Base-by-base conservation (phyloP, 2,888 invertebrate genomes). In the Mayetiola destructor region DNA sequence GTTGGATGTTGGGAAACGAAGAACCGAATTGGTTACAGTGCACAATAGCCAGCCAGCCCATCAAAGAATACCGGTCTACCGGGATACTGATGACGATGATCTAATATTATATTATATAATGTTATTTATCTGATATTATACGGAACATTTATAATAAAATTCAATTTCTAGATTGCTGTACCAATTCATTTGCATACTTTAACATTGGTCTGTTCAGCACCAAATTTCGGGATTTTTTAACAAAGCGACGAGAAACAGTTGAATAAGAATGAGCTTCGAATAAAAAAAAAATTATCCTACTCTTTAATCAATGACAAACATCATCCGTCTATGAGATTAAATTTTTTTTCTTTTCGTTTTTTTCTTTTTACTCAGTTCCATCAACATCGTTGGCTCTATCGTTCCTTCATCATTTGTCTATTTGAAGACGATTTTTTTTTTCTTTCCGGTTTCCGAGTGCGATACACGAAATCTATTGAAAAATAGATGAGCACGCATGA, bases 11-110 rank as follows among this genome's bases (percentile, higher is more conserved):
- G 23, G 23, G 48, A 27, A 48, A 48, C 27, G 23, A 27, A 23
- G 48, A 48, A n/a, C 48, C 48, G 48, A 48, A 48, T 48, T 48
- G 48, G 48, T 48, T 48, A 48, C 27, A 27, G 48, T 48, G 23
- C 48, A 48, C 48, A 48, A 48, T 27, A 27, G 48, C 48, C n/a
- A 27, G 27, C 48, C 27, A n/a, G n/a, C n/a, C n/a, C 14, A n/a
- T 27, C 16, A 23, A n/a, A 16, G 23, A 42, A 48, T 48, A 48
- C 48, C 48, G 48, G 48, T 48, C 48, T 48, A 23, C 23, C 21
- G 42, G 2, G 39, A 18, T 18, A 23, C 20, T 40, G 40, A 8
- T 48, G 48, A 27, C 27, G 48, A 48, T 48, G 48, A 48, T 48
- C 48, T 48, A 48, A 48, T 48, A 27, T 27, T 48, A 48, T 48